Conservation (phyloP, 2,113 vertebrate species). For the Pomatorhinus ruficollis region DNA sequence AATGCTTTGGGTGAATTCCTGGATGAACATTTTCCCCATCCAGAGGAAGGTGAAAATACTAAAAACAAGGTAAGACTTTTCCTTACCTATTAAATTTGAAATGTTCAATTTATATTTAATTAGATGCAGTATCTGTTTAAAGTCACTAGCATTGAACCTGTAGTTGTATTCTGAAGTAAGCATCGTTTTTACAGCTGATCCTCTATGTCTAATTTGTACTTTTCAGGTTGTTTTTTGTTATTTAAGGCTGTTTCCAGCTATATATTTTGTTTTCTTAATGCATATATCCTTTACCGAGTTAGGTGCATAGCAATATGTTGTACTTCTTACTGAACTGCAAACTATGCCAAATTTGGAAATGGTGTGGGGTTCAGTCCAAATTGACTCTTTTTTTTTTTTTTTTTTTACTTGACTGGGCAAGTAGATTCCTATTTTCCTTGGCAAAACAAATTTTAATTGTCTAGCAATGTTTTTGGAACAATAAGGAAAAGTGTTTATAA, state of each 20-base stretch:
- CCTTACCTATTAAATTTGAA: not conserved
- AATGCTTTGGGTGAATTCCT: constrained; percentile 60
- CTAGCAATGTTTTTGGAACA: constrained; percentile 7
- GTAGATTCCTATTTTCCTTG: constrained; percentile 32
- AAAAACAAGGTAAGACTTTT: constrained; percentile 55
- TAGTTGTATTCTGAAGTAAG: not conserved
- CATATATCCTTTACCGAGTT: not conserved
- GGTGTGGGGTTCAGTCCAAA: not conserved
- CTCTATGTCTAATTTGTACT: not conserved
- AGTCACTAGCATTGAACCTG: not conserved
- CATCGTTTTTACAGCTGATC: not conserved
- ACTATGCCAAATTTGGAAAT: not conserved
- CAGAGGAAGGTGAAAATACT: not conserved
- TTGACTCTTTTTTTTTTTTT: not conserved
- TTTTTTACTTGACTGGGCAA: not conserved
- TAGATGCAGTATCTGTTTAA: not conserved
- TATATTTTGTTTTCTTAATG: not conserved
- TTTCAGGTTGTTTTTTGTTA: not conserved
- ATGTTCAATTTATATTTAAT: not conserved
- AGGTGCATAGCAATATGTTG: not conserved
- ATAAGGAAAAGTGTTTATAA: constrained; percentile 37
- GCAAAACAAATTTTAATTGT: constrained; percentile 41
- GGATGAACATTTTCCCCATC: constrained; percentile 70
- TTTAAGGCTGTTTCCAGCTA: not conserved
- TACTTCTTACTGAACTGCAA: not conserved